Base-by-base conservation (phyloP, 2,888 invertebrate species). In the Chymomyza amoena region DNA sequence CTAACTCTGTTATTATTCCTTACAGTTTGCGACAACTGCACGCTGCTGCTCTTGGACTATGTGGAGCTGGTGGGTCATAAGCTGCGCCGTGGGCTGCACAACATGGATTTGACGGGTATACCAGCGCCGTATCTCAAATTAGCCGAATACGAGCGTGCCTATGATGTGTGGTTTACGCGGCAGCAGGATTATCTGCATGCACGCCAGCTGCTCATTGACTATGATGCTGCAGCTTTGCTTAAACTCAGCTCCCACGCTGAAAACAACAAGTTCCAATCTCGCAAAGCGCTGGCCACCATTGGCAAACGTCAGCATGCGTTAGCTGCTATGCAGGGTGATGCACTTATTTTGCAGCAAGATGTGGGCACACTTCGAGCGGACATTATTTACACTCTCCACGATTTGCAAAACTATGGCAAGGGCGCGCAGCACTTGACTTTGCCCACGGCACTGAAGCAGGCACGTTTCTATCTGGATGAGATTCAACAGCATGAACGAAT, bases 1-100 rank as follows among this genome's bases (percentile, higher is more conserved):
- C 32, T 71, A 78, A 74, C 69, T 92, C 92, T n/a, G n/a, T n/a
- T n/a, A 3, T 13, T 10, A 13, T 4, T 13, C 2, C 10, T 10
- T 32, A 1, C 90, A 97, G 97, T 95, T 2, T 98, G 98, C 87
- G 97, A 97, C 89, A 96, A 96, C 85, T 98, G 98, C 90, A 96
- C 96, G 0, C 95, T 96, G 81, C 93, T 95, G 0, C 92, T 98
- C 0, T 92, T 97, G 68, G 94, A 96, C 78, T 94, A 95, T 13
- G 91, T 96, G 2, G 95, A 95, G 73, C 81, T 92, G 0, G 91
- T 96, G 56, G 91, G 92, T 0, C 89, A 92, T 62, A 91, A 93
- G 65, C 83, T 95, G 45, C 90, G 92, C 0, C 89, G 91, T 15
- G 92, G 93, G 59, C 91, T 93, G 6, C 89, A 92, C 68, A 92